Conservation (phyloP, 2,113 vertebrate species). For the Atherinomorus stipes region DNA sequence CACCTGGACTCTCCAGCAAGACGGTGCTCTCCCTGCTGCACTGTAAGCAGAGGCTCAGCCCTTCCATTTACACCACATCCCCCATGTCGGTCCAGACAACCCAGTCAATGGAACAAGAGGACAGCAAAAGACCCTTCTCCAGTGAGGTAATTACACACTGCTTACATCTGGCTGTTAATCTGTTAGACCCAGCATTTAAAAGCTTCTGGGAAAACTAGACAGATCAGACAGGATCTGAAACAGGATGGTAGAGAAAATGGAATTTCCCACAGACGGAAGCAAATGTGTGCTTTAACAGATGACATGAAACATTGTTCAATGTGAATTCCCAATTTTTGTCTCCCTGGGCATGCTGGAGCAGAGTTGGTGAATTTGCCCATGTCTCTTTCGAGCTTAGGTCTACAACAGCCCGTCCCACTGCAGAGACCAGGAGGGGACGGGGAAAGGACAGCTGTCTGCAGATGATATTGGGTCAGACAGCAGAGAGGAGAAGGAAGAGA, state of each 20-base stretch:
- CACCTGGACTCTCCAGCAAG: slow-evolving; percentile 94
- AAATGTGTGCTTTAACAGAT: slow-evolving; percentile 31
- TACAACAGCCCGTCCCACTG: slow-evolving; percentile 47
- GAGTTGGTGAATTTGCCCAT: slow-evolving; percentile 81
- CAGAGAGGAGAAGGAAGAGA: slow-evolving; percentile 37
- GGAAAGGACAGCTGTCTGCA: slow-evolving; percentile 32
- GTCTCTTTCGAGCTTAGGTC: slow-evolving; percentile 79
- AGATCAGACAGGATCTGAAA: neutral
- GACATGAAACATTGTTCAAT: slow-evolving; percentile 61
- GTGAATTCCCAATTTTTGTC: slow-evolving; percentile 77
- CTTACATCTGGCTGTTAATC: neutral
- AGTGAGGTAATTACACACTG: slow-evolving; percentile 87
- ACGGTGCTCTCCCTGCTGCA: slow-evolving; percentile 91
- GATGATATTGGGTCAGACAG: slow-evolving; percentile 23
- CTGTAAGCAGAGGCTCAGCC: slow-evolving; percentile 93
- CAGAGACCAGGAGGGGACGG: slow-evolving; percentile 36
- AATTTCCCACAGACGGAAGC: too few species aligned
- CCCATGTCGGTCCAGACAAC: slow-evolving; percentile 79
- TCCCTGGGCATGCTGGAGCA: slow-evolving; percentile 76
- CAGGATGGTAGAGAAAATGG: too few species aligned
- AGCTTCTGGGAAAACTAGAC: neutral
- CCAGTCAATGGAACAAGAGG: slow-evolving; percentile 82
- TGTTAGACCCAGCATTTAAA: neutral
- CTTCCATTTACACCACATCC: slow-evolving; percentile 93
- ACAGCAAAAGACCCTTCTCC: slow-evolving; percentile 85